Conservation (phyloP, 2,888 invertebrate genomes). For the Cheilosia soror region DNA sequence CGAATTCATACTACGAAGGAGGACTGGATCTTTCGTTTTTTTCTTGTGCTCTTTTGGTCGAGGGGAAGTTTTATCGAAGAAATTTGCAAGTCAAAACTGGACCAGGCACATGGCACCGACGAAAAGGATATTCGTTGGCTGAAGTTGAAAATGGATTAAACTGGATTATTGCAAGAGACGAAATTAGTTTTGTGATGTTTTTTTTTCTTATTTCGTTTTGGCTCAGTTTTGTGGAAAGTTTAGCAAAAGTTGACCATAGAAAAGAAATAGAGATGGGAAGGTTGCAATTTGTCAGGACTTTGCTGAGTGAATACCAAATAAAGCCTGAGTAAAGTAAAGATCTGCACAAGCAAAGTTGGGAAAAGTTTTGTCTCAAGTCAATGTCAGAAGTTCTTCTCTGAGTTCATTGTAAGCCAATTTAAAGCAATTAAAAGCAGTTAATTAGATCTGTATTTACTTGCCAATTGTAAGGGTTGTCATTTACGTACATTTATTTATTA, state of each 20-base stretch:
- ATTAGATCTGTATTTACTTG: too few relatives aligned
- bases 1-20: too few relatives aligned
- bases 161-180: slow-evolving; percentile 28
- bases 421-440: neutral
- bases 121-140: slow-evolving; percentile 3
- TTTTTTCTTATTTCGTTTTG: neutral
- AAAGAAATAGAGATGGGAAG: neutral
- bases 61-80: slow-evolving; percentile 18
- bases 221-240: slow-evolving; percentile 2
- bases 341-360: neutral
- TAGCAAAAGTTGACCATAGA: neutral
- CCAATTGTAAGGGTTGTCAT: too few relatives aligned
- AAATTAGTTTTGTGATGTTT: slow-evolving; percentile 35
- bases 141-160: slow-evolving; percentile 36
- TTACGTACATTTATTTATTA: too few relatives aligned
- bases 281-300: neutral
- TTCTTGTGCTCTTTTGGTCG: neutral
- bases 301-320: neutral
- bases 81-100: slow-evolving; percentile 10
- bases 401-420: neutral
- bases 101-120: neutral
- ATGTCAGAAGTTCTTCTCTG: neutral
- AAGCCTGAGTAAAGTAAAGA: neutral
- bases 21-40: neutral
- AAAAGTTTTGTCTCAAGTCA: neutral